A percentile compares a stretch with the other conserved stretches of the same genome.
These are phyloP conservation scores for Mylabris sibirica DNA, from an alignment of 2,888 invertebrate genomes.

Conservation along the genomic window DNA sequence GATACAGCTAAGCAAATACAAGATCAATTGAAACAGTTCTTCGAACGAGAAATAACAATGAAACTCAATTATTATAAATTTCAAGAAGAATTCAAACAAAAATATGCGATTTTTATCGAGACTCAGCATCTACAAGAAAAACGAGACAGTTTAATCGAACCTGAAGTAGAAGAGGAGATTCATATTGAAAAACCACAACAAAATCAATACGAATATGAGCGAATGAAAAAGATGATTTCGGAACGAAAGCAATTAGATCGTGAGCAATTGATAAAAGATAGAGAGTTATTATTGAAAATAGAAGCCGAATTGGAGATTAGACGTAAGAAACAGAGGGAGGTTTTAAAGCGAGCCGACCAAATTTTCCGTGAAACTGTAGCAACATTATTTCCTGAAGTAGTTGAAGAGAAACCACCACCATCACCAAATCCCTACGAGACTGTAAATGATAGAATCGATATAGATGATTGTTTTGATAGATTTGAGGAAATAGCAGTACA, in stretches of 20 bases:
- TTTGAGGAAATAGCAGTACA: slow-evolving; percentile 50
- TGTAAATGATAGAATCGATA: not conserved
- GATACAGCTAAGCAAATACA: not conserved
- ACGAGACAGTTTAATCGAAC: slow-evolving; percentile 63
- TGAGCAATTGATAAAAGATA: slow-evolving; percentile 67
- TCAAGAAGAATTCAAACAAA: slow-evolving; percentile 68
- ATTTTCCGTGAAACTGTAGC: slow-evolving; percentile 74
- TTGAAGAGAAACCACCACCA: slow-evolving; percentile 62
- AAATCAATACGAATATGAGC: slow-evolving; percentile 70
- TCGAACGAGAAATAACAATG: slow-evolving; percentile 63
- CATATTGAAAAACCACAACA: slow-evolving; percentile 63
- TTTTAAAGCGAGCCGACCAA: slow-evolving; percentile 66
- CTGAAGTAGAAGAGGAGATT: slow-evolving; percentile 38
- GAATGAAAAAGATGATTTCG: slow-evolving; percentile 70
- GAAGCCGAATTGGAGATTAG: slow-evolving; percentile 67
- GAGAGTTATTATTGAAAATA: slow-evolving; percentile 68
- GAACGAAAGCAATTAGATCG: slow-evolving; percentile 70
- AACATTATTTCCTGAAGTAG: slow-evolving; percentile 68
- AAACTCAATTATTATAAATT: slow-evolving; percentile 66
- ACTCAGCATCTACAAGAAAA: slow-evolving; percentile 57
- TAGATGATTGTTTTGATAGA: slow-evolving; percentile 52
- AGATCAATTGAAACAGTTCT: not conserved
- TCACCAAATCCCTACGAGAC: slow-evolving; percentile 57
- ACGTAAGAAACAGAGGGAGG: slow-evolving; percentile 63
- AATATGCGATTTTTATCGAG: slow-evolving; percentile 56